Conservation (phyloP, 2,888 invertebrate genomes). For the Spilarctia lutea region DNA sequence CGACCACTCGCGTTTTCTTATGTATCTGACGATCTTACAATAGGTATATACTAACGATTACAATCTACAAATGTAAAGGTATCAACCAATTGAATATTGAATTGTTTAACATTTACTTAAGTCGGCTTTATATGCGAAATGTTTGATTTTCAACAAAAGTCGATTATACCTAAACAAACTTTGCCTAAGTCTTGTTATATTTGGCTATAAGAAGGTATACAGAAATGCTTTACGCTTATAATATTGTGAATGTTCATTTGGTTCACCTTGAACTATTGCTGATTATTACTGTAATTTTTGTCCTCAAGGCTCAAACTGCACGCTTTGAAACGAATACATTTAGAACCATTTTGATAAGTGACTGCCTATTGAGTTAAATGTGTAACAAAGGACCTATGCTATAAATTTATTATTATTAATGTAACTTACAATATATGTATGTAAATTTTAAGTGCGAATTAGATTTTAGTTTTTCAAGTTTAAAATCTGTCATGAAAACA, state of each 20-base stretch:
- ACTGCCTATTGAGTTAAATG: slow-evolving; percentile 26
- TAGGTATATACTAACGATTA: slow-evolving; percentile 39
- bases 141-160: slow-evolving; percentile 34
- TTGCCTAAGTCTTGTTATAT: slow-evolving; percentile 12
- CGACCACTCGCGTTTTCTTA: slow-evolving; percentile 50
- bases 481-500: too few relatives aligned
- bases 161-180: slow-evolving; percentile 25
- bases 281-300: slow-evolving; percentile 33
- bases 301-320: slow-evolving; percentile 33
- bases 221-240: slow-evolving; percentile 37
- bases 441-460: too few relatives aligned
- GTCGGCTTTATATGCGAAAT: slow-evolving; percentile 29
- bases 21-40: slow-evolving; percentile 51
- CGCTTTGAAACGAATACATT: slow-evolving; percentile 32
- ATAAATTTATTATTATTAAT: not conserved
- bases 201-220: slow-evolving; percentile 13
- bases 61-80: slow-evolving; percentile 35
- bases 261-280: slow-evolving; percentile 29
- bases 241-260: slow-evolving; percentile 36
- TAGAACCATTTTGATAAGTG: slow-evolving; percentile 32
- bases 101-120: slow-evolving; percentile 29
- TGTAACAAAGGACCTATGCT: slow-evolving; percentile 32
- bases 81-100: slow-evolving; percentile 27
- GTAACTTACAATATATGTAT: too few relatives aligned
- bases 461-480: too few relatives aligned